Percentiles rank a stretch among this genome's conserved stretches.
phyloP scores from a whole-genome alignment of 2,888 invertebrate species.

The Dicycla oo region DNA sequence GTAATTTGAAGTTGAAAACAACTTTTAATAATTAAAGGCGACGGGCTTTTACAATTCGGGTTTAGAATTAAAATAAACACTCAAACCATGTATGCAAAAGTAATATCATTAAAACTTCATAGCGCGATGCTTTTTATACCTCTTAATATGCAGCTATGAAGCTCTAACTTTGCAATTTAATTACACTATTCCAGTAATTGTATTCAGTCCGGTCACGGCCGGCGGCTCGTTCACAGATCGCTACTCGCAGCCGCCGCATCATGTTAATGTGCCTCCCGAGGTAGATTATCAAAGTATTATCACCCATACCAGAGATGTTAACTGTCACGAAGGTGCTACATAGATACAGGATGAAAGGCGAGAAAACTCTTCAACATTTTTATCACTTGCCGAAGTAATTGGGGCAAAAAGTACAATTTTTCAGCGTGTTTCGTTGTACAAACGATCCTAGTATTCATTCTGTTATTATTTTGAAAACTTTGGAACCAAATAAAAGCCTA shows the following conservation, averaged over 20 bases:
- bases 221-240: constrained; percentile 71
- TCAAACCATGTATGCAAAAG: constrained; percentile 59
- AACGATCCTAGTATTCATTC: constrained; percentile 7
- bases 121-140: constrained; percentile 73
- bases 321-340: constrained; percentile 35
- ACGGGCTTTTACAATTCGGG: constrained; percentile 44
- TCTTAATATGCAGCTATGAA: constrained; percentile 77
- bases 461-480: constrained; percentile 16
- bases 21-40: constrained; percentile 50
- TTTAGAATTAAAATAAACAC: constrained; percentile 56
- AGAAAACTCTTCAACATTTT: constrained; percentile 26
- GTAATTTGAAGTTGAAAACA: constrained; percentile 54
- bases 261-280: constrained; percentile 71
- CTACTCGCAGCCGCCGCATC: constrained; percentile 66
- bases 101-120: constrained; percentile 78
- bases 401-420: constrained; percentile 24
- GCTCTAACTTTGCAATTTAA: constrained; percentile 81
- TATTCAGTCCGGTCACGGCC: constrained; percentile 73
- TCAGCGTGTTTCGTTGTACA: constrained; percentile 14
- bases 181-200: constrained; percentile 79
- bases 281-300: constrained; percentile 71
- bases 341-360: constrained; percentile 13
- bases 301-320: constrained; percentile 59
- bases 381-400: constrained; percentile 24
- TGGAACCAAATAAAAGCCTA: constrained; percentile 12